Base-by-base conservation (phyloP, 2,113 vertebrate species). In the Pleuronectes platessa region DNA sequence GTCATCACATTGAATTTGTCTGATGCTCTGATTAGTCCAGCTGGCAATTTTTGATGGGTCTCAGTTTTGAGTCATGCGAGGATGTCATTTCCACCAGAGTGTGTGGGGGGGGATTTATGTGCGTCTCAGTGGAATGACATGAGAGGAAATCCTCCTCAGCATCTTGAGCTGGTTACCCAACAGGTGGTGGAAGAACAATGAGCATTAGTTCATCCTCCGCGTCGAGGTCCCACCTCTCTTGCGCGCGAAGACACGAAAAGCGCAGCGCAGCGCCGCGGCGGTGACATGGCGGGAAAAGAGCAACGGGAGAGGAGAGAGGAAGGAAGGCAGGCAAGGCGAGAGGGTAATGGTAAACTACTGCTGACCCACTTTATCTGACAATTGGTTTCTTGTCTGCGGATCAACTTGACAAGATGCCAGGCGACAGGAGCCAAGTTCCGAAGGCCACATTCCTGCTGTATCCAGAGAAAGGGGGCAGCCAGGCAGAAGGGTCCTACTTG, bases 321-420 rank as follows among this genome's bases (percentile, higher is more conserved):
- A 89, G 83, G 83, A 89, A 90, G 71, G 78, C 78, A 90, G 84
- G 86, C 88, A 68, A 88, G 90, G 86, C 90, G 72, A 90, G 82
- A 90, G 91, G 88, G 92, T 94, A 93, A 95, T 93, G 90, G 92
- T 88, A 93, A 95, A 91, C 94, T 84, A 85, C 92, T 93, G 93
- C 92, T 95, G 94, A 95, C 94, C 94, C 94, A 95, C 94, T 95
- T 93, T 95, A 93, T 94, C 88, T 93, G 92, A 95, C 94, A 95
- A 95, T 95, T 94, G 92, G 81, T 95, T 95, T 95, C 93, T 95
- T 95, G 94, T 95, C 93, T 91, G 81, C 84, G 93, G 93, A 95
- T 93, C 93, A 88, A 92, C 89, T 94, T 95, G 95, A 95, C 91
- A 81, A 94, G 93, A 95, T 95, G 94, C 94, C 94, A 94, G 91